Percentiles rank a stretch among this genome's conserved stretches.
These are phyloP conservation scores for Novumbra hubbsi DNA, from an alignment of 2,797 vertebrate genomes.

Conservation along the genomic window DNA sequence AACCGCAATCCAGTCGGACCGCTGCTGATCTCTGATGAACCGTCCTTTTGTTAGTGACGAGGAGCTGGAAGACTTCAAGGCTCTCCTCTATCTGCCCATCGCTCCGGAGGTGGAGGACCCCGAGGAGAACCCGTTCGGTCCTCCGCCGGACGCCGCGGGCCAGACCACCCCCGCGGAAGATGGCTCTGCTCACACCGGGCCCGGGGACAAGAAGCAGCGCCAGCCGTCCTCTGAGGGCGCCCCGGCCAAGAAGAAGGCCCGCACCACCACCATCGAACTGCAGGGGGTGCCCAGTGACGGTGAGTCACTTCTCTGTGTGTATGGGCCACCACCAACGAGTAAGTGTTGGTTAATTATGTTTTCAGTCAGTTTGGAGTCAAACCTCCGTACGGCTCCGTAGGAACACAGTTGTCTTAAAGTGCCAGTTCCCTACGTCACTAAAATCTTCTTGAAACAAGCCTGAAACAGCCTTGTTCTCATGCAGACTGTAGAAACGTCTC, in stretches of 20 bases:
- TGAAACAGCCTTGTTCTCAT: no score
- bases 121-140: slow-evolving; percentile 95
- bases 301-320: no score
- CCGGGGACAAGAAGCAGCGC: slow-evolving; percentile 87
- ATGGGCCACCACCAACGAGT: no score
- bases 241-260: slow-evolving; percentile 93
- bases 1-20: not conserved
- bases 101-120: slow-evolving; percentile 97
- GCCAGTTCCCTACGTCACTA: no score
- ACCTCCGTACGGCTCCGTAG: no score
- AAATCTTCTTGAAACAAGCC: no score
- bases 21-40: not conserved
- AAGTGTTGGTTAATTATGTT: no score
- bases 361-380: no score
- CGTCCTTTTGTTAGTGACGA: slow-evolving; percentile 78
- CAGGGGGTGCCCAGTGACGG: slow-evolving; percentile 96
- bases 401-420: no score
- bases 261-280: slow-evolving; percentile 95
- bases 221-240: slow-evolving; percentile 87
- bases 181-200: slow-evolving; percentile 54
- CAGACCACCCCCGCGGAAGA: slow-evolving; percentile 81
- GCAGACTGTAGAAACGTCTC: no score
- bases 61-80: slow-evolving; percentile 94
- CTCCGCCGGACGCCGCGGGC: slow-evolving; percentile 83
- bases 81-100: slow-evolving; percentile 93